Evolutionary conservation across 2,797 vertebrate species (phyloP), one percentile per base, ranked within the genome.

Genomic region (Thunnus albacares): DNA sequence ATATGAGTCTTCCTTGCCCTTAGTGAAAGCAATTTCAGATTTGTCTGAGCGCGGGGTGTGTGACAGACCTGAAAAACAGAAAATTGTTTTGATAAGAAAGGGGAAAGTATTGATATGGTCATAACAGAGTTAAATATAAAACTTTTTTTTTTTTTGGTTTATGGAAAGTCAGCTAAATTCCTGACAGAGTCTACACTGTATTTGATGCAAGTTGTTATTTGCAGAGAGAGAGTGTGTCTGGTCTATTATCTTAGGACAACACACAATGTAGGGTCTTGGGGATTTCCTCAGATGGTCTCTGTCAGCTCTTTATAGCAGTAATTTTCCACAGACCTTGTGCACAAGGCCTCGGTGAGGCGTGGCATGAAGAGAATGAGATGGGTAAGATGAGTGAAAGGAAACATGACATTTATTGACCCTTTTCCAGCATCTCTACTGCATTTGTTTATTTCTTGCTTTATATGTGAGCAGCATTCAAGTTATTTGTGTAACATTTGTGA

Each of bases 1-100:
- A 4, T 91, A 98, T 22, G 65, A 41, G 0, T 0, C 1, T 0
- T 11, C 0, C 0, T 97, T 82, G 0, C 2, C 28, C 4, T 78
- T 1, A 0, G 3, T 87, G 91, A 95, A 99, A 68, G 90, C 6
- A 65, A 99, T 96, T 90, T 99, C 98, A 3, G 96, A 95, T 93
- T 99, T 99, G 0, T 95, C 91, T 14, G 97, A 96, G 84, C 92
- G 96, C 5, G 98, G 98, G 26, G 97, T 67, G 93, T 97, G 97
- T 41, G 98, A 96, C 69, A 99, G 86, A 87, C 98, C 98, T 99
- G 93, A 49, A 82, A 82, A 84, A 83, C 43, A 84, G 8, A 77
- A 56, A 4, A 33, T 10, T 1, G 11, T 55, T 55, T 56, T 26
- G 5, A 53, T 59, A 1, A 65, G 14, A 62, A 38, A 43, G 11